Evolutionary conservation across 2,888 invertebrate species (phyloP), one percentile per base, ranked within the genome.

Genomic region (Amiota communis): DNA sequence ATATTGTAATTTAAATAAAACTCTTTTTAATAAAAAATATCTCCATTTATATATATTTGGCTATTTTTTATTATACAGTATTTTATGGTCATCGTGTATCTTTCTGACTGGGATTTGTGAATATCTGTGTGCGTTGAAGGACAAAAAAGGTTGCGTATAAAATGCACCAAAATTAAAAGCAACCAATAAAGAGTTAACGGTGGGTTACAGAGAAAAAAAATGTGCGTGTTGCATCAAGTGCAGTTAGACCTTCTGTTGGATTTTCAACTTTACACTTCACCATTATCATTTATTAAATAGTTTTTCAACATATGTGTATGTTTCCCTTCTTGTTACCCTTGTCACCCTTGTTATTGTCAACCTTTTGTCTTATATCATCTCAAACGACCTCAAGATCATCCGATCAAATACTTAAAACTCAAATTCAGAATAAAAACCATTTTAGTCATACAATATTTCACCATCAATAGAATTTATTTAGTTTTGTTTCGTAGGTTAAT

Each of bases 301-400:
- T 70, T 59, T 68, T 74, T 71, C 67, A 2, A 71, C 72, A 72
- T 64, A 70, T 36, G 51, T 72, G 2, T 36, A 36, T n/a, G n/a
- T n/a, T n/a, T n/a, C 71, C 71, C 74, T 68, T 68, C 73, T 76
- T 70, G 74, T 73, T 36, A 6, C 71, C 71, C 74, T 68, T 67
- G 72, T 75, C 67, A 73, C 72, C 78, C 72, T 71, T 72, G 6
- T 69, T 65, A 74, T 75, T 61, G 67, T 68, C 67, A 68, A 68
- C 51, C 23, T 53, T 68, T 51, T 13, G n/a, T 67, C 23, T 48
- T 53, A 20, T 9, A n/a, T 15, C 15, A 59, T 17, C 20, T 59
- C 10, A 59, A 20, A 15, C 20, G 17, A 15, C 8, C 20, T 20
- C 59, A 4, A 9, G 9, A 59, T 59, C 59, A 20, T 17, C 17